A percentile compares a stretch with the other conserved stretches of the same genome.
Conservation (phyloP, 2,888 invertebrate genomes). For the Macrosiphum euphorbiae region DNA sequence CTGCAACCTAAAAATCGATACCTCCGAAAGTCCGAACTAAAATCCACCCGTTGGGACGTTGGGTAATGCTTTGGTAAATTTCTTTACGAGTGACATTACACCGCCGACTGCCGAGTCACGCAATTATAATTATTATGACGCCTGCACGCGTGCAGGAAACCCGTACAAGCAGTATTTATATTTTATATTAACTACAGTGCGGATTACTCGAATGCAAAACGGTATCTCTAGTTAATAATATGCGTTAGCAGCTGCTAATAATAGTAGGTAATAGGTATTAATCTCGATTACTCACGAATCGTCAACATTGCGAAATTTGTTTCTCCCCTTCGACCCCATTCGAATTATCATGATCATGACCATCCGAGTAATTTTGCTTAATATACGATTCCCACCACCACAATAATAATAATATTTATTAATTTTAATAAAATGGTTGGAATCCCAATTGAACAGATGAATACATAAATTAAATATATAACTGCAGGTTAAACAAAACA, state of each 20-base stretch:
- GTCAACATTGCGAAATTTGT: too few relatives aligned
- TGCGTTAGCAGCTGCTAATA: not conserved
- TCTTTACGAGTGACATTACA: not conserved
- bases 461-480: not conserved
- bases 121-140: conserved; percentile 6
- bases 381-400: not conserved
- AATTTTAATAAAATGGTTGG: not conserved
- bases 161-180: not conserved
- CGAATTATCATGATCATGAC: too few relatives aligned
- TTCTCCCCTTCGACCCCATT: too few relatives aligned
- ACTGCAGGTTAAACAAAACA: not conserved
- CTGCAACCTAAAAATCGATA: not conserved
- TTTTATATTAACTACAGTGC: not conserved
- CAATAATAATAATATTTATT: not conserved
- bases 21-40: not conserved
- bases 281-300: not conserved
- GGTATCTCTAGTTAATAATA: not conserved
- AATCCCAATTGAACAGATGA: not conserved
- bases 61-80: not conserved
- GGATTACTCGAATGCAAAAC: not conserved
- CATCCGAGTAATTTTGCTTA: not conserved
- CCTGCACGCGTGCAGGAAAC: not conserved
- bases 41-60: not conserved
- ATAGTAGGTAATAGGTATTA: not conserved
- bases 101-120: not conserved